phyloP scores from a whole-genome alignment of 2,113 vertebrate species.

The Pleuronectes platessa region DNA sequence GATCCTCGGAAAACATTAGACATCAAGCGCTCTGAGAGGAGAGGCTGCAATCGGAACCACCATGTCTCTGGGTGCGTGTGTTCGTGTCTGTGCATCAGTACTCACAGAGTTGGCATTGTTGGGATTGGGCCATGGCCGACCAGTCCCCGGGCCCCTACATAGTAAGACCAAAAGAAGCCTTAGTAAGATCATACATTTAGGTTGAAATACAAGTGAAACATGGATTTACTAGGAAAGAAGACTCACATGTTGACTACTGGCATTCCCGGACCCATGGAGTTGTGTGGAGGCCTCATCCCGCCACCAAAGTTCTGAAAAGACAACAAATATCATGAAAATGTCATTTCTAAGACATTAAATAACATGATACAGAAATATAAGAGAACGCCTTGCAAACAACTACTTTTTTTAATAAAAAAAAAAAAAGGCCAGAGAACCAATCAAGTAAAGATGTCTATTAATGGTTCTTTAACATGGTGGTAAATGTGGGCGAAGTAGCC shows the following conservation, averaged over 20 bases:
- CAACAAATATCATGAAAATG: slow-evolving; percentile 35
- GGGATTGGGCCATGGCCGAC: slow-evolving; percentile 97
- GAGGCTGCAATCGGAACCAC: slow-evolving; percentile 59
- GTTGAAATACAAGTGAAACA: neutral
- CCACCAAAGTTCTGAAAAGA: slow-evolving; percentile 94
- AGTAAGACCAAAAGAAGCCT: slow-evolving; percentile 15
- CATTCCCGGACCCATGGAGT: slow-evolving; percentile 97
- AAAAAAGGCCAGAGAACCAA: too few relatives aligned
- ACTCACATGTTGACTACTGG: slow-evolving; percentile 99
- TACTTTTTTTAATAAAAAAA: too few relatives aligned
- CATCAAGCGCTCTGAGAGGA: slow-evolving; percentile 28
- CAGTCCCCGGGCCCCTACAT: slow-evolving; percentile 91
- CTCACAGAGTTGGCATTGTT: slow-evolving; percentile 98
- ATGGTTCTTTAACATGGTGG: neutral
- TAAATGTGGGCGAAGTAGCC: neutral
- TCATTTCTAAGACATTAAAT: neutral
- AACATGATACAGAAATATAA: neutral
- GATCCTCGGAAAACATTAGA: slow-evolving; percentile 51
- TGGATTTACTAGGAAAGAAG: neutral
- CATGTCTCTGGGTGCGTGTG: slow-evolving; percentile 8
- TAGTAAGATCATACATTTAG: neutral
- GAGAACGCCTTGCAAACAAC: too few relatives aligned
- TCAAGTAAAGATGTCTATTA: too few relatives aligned
- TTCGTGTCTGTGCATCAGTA: slow-evolving; percentile 50
- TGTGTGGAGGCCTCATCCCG: slow-evolving; percentile 99